Conservation (phyloP, 2,113 vertebrate genomes). For the Sylvietta virens region DNA sequence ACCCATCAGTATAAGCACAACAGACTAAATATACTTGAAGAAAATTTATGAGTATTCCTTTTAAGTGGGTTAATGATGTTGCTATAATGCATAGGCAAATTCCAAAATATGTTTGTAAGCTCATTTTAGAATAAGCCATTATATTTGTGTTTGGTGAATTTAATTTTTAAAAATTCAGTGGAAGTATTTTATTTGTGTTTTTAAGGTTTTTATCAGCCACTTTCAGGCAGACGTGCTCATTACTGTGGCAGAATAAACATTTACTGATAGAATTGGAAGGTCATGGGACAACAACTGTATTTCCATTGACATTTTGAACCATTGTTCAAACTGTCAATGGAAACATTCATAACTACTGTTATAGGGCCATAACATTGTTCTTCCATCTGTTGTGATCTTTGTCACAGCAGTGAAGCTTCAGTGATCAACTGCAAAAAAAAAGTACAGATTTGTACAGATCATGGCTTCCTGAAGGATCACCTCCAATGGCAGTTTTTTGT, state of each 20-base stretch:
- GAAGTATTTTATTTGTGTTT: background rate
- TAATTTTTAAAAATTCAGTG: background rate
- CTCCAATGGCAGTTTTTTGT: background rate
- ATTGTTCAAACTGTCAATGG: background rate
- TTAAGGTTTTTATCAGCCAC: background rate
- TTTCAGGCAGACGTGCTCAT: background rate
- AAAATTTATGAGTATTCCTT: background rate
- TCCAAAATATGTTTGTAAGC: background rate
- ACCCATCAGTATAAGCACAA: background rate
- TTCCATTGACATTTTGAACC: background rate
- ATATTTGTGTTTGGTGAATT: background rate
- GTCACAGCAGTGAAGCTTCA: background rate
- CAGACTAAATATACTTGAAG: background rate
- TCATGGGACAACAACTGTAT: background rate
- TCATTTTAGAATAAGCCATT: background rate
- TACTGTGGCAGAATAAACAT: background rate
- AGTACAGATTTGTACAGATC: background rate
- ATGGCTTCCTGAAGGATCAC: background rate
- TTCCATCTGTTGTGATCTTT: background rate
- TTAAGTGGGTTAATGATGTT: background rate
- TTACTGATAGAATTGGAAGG: background rate
- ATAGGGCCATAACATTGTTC: background rate
- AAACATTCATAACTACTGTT: background rate
- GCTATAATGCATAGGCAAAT: background rate
- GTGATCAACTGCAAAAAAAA: background rate